A percentile compares a stretch with the other conserved stretches of the same genome.
phyloP scores from a whole-genome alignment of 2,113 vertebrate genomes.

The Calyptomena viridis region DNA sequence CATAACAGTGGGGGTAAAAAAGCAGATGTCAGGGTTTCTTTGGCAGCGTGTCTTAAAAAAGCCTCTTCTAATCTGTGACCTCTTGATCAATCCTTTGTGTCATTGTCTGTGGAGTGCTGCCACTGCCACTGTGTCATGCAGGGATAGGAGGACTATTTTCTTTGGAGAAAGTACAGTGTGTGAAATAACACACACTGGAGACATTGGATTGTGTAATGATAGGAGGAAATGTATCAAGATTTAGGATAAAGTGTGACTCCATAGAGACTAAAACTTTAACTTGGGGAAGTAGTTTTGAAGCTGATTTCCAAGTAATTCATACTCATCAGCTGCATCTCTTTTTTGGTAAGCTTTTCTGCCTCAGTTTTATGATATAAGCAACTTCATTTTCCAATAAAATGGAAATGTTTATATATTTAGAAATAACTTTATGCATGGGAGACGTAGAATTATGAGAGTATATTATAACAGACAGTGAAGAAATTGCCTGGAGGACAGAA shows the following conservation, averaged over 20 bases:
- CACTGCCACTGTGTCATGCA: fast-evolving
- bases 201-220: neutral
- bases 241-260: neutral
- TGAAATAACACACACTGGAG: neutral
- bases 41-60: neutral
- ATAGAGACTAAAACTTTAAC: neutral
- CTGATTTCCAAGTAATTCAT: neutral
- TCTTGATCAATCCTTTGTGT: neutral
- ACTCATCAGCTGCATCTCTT: neutral
- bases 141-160: neutral
- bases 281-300: neutral
- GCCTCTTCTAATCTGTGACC: neutral
- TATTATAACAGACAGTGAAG: neutral
- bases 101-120: neutral
- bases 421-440: neutral
- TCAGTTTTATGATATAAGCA: neutral
- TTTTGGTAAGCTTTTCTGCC: neutral
- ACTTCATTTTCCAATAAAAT: neutral
- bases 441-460: neutral
- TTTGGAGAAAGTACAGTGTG: neutral
- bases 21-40: neutral
- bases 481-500: neutral
- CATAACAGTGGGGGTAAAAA: neutral
- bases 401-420: neutral
- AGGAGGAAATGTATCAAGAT: neutral